Evolutionary conservation across 2,113 vertebrate species (phyloP).

Genomic region (Nycticryphes semicollaris): DNA sequence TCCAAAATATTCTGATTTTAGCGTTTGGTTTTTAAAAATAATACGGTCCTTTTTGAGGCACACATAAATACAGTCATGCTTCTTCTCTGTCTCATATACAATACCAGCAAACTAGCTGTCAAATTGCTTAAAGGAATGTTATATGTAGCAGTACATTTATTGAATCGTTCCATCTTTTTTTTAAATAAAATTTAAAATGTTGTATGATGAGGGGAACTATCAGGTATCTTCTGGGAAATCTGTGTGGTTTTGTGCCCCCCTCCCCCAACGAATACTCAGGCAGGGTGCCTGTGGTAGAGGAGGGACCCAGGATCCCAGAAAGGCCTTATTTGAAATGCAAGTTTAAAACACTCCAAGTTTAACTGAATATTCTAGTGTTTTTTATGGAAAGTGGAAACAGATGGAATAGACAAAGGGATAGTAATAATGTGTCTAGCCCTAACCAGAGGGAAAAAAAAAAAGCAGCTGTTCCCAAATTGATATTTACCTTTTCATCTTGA

Average conservation of each 20-base stretch:
- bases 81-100: neutral
- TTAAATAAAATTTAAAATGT: neutral
- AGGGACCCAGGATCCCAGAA: neutral
- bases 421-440: neutral
- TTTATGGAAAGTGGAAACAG: slow-evolving; percentile 17
- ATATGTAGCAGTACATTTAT: neutral
- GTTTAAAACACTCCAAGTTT: neutral
- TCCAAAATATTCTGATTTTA: neutral
- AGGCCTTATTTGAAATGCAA: neutral
- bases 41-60: neutral
- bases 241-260: neutral
- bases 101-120: neutral
- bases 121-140: neutral
- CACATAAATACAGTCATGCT: neutral
- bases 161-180: neutral
- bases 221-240: neutral
- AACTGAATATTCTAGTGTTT: neutral
- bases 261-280: neutral
- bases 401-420: neutral
- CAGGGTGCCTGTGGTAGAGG: neutral
- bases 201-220: neutral
- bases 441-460: neutral
- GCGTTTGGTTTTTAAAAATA: neutral
- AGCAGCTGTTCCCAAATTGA: neutral
- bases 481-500: neutral